Conservation (phyloP, 2,113 vertebrate genomes). For the Hystrix cristata region DNA sequence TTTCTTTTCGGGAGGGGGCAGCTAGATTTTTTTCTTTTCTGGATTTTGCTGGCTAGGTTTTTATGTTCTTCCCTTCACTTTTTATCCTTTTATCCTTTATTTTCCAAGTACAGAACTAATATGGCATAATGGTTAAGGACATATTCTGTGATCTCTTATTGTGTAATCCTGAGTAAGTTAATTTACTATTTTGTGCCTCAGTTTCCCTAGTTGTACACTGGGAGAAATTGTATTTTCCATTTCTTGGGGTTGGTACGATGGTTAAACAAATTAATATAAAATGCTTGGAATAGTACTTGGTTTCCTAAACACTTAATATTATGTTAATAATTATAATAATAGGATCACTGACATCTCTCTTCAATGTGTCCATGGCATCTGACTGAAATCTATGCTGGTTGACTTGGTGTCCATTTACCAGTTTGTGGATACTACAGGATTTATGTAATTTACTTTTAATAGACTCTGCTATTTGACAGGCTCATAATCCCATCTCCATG, state of each 20-base stretch:
- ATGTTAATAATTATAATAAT: neutral
- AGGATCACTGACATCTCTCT: neutral
- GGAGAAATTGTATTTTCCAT: neutral
- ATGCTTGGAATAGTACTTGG: neutral
- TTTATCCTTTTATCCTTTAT: neutral
- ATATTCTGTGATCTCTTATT: neutral
- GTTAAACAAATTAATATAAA: neutral
- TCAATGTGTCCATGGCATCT: too few species aligned
- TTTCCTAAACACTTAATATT: neutral
- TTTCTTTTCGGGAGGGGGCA: neutral
- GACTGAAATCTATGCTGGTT: neutral
- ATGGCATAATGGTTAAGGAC: neutral
- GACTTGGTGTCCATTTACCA: neutral
- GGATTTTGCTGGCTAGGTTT: neutral
- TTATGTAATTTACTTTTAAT: neutral
- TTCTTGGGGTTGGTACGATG: neutral
- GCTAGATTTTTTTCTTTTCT: neutral
- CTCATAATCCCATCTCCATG: neutral
- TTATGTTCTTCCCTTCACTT: neutral
- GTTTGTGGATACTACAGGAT: neutral
- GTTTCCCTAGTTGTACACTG: neutral
- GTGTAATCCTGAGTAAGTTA: neutral
- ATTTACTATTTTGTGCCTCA: neutral
- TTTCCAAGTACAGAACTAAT: neutral
- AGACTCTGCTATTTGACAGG: neutral